Percentiles rank a stretch among this genome's conserved stretches.
These are phyloP conservation scores for Aphelenchoides fujianensis DNA, from an alignment of 1,140 invertebrate genomes.

Conservation along the genomic window DNA sequence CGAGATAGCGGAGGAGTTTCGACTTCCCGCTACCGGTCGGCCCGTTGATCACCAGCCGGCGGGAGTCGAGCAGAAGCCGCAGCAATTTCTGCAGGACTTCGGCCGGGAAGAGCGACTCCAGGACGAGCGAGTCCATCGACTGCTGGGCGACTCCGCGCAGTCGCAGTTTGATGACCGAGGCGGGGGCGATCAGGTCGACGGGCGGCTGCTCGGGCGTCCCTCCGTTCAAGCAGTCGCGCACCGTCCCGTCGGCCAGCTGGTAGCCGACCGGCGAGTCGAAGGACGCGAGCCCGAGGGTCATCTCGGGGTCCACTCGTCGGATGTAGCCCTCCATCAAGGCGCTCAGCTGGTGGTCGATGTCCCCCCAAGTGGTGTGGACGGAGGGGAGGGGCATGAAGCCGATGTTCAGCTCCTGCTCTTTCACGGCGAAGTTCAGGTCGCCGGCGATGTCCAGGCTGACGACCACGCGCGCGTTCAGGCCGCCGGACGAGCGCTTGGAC, in stretches of 20 bases:
- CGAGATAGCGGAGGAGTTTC: conserved; percentile 62
- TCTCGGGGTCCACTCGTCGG: conserved; percentile 82
- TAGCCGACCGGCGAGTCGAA: conserved; percentile 79
- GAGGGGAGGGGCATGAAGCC: conserved; percentile 67
- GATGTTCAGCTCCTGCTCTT: conserved; percentile 68
- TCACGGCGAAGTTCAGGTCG: conserved; percentile 33
- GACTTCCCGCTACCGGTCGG: conserved; percentile 95
- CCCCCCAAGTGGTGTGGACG: conserved; percentile 71
- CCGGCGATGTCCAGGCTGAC: conserved; percentile 41
- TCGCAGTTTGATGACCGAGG: conserved; percentile 63
- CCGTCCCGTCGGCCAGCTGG: conserved; percentile 68
- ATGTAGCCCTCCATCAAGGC: conserved; percentile 90
- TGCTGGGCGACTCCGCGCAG: conserved; percentile 75
- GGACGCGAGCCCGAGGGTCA: conserved; percentile 78
- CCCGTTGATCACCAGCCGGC: conserved; percentile 87
- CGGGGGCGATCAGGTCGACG: conserved; percentile 43
- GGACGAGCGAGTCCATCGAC: conserved; percentile 84
- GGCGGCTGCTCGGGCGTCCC: conserved; percentile 29
- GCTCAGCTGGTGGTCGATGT: conserved; percentile 82
- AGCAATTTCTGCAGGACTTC: conserved; percentile 88
- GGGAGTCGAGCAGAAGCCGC: conserved; percentile 81
- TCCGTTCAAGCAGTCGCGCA: conserved; percentile 13
- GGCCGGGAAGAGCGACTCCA: conserved; percentile 92
- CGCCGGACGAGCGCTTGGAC: conserved; percentile 34
- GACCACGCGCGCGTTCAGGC: conserved; percentile 30